phyloP scores from a whole-genome alignment of 2,888 invertebrate species.

The Drosophila anomalipes region DNA sequence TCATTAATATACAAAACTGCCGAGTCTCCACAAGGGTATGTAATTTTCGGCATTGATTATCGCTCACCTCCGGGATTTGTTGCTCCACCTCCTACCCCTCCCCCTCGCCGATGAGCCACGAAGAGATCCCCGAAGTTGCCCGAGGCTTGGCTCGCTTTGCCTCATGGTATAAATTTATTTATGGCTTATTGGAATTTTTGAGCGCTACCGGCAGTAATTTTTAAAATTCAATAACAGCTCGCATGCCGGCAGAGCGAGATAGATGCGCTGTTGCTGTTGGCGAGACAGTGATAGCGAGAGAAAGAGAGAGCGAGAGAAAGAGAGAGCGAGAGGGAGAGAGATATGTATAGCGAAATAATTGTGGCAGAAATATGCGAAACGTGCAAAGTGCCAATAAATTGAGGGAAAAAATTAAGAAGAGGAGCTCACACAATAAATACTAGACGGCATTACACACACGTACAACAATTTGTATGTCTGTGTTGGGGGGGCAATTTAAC shows the following conservation, averaged over 20 bases:
- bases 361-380: constrained; percentile 60
- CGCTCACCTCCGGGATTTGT: constrained; percentile 42
- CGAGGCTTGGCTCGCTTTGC: constrained; percentile 79
- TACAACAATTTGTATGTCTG: background rate
- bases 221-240: constrained; percentile 75
- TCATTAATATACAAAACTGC: background rate
- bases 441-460: constrained; percentile 19
- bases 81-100: constrained; percentile 20
- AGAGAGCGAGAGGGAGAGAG: background rate
- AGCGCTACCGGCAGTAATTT: constrained; percentile 79
- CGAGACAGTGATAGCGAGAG: constrained; percentile 3
- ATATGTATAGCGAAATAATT: constrained; percentile 54
- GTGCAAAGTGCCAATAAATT: constrained; percentile 57
- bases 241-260: constrained; percentile 54
- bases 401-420: constrained; percentile 15
- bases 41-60: constrained; percentile 50
- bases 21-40: constrained; percentile 35
- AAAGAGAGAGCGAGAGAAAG: constrained; percentile 2
- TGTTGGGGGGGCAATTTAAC: background rate
- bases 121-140: constrained; percentile 61
- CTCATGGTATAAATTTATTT: constrained; percentile 81
- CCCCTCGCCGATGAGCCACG: constrained; percentile 43
- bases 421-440: constrained; percentile 26
- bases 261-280: constrained; percentile 14
- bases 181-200: constrained; percentile 81